A percentile compares a stretch with the other conserved stretches of the same genome.
These are phyloP conservation scores for Melieria crassipennis DNA, from an alignment of 2,888 invertebrate genomes.

Conservation along the genomic window DNA sequence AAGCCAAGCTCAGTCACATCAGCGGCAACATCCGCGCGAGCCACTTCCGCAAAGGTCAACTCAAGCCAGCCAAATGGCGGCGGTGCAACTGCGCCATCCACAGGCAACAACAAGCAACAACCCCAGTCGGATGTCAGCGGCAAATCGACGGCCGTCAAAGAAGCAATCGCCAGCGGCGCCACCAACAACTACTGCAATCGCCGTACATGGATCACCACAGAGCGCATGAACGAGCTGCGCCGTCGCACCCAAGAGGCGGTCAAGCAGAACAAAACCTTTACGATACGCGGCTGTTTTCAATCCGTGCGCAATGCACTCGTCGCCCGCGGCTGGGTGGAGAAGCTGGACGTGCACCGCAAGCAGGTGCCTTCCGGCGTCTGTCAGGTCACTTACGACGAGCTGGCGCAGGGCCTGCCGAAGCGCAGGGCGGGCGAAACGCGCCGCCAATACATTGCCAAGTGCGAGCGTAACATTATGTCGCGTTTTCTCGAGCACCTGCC, in stretches of 20 bases:
- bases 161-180: conserved; percentile 44
- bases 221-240: conserved; percentile 73
- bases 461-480: conserved; percentile 77
- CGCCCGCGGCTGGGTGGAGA: conserved; percentile 75
- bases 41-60: no score
- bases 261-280: conserved; percentile 74
- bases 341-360: conserved; percentile 63
- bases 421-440: conserved; percentile 64
- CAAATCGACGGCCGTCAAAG: conserved; percentile 17
- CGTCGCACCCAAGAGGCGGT: conserved; percentile 74
- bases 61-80: not conserved
- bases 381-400: conserved; percentile 62
- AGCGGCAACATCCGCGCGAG: not conserved
- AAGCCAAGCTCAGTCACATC: not conserved
- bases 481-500: conserved; percentile 81
- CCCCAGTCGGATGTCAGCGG: no score
- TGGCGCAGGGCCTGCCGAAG: conserved; percentile 62
- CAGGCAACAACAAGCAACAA: not conserved
- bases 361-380: conserved; percentile 51
- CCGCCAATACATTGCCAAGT: conserved; percentile 71
- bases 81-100: not conserved
- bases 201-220: conserved; percentile 71
- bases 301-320: conserved; percentile 76
- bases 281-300: conserved; percentile 78
- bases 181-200: conserved; percentile 57